phyloP scores from a whole-genome alignment of 2,113 vertebrate genomes.

The Leucosticte australis region DNA sequence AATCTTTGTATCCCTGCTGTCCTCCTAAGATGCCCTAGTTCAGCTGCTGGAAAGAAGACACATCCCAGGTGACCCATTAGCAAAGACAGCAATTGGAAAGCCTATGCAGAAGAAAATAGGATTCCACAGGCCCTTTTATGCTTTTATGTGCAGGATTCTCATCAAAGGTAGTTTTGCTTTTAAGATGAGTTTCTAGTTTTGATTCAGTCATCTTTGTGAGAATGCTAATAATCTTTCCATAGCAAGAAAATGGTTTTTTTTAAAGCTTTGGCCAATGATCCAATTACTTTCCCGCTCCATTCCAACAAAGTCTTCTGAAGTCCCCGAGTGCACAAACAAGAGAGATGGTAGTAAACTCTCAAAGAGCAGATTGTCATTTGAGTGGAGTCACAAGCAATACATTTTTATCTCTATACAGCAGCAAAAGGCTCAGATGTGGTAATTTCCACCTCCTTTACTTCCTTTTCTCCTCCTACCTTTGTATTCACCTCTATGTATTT shows the following conservation, averaged over 20 bases:
- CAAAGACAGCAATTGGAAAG: neutral
- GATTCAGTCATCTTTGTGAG: neutral
- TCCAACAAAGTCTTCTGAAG: neutral
- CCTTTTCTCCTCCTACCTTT: neutral
- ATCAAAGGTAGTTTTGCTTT: neutral
- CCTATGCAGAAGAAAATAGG: neutral
- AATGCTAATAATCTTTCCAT: neutral
- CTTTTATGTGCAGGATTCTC: neutral
- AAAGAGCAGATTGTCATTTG: neutral
- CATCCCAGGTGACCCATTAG: neutral
- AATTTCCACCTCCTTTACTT: neutral
- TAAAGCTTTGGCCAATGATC: neutral
- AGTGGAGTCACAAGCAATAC: neutral
- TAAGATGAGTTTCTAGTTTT: neutral
- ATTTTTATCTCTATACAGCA: neutral
- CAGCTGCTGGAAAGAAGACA: neutral
- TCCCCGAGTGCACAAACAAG: neutral
- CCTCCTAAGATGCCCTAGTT: neutral
- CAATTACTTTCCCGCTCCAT: neutral
- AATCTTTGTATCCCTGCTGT: neutral
- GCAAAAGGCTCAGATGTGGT: conserved; percentile 24
- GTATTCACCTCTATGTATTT: neutral
- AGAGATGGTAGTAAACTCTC: neutral
- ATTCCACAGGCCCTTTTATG: neutral
- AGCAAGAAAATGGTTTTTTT: neutral